These are phyloP conservation scores for Drosophila putrida DNA, from an alignment of 2,888 invertebrate species.

Conservation along the genomic window DNA sequence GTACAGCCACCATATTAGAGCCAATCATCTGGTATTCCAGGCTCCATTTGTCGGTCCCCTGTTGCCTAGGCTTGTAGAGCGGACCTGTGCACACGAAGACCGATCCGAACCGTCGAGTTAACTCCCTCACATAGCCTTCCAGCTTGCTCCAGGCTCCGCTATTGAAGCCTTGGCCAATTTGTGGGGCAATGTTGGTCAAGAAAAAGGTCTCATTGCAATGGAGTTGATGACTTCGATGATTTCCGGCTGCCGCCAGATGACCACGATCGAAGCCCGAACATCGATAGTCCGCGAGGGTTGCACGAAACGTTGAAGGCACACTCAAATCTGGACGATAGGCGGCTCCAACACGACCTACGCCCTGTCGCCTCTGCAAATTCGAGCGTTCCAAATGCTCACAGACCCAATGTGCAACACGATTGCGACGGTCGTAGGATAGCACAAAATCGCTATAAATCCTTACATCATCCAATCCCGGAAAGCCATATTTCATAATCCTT, in stretches of 20 bases:
- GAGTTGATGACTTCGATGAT: slow-evolving; percentile 92
- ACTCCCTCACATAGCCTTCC: slow-evolving; percentile 92
- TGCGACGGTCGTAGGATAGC: slow-evolving; percentile 95
- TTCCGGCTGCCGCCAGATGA: slow-evolving; percentile 98
- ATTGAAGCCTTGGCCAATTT: slow-evolving; percentile 96
- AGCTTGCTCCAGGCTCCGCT: slow-evolving; percentile 94
- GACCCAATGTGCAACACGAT: slow-evolving; percentile 96
- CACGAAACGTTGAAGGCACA: slow-evolving; percentile 92
- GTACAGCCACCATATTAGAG: slow-evolving; percentile 96
- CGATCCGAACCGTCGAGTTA: slow-evolving; percentile 90
- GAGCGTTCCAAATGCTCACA: slow-evolving; percentile 95
- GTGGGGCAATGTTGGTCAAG: slow-evolving; percentile 97
- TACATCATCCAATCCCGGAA: slow-evolving; percentile 94
- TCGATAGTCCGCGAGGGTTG: slow-evolving; percentile 93
- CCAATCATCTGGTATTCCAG: slow-evolving; percentile 97
- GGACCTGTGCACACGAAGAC: slow-evolving; percentile 97
- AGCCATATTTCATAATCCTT: slow-evolving; percentile 97
- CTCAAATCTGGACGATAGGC: slow-evolving; percentile 93
- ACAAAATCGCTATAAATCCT: slow-evolving; percentile 95
- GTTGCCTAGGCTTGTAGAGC: slow-evolving; percentile 93
- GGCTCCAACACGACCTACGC: slow-evolving; percentile 91
- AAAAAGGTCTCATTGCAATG: slow-evolving; percentile 96
- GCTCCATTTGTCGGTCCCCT: slow-evolving; percentile 90
- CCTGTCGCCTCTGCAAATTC: slow-evolving; percentile 88
- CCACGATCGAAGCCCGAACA: slow-evolving; percentile 97